Conservation (phyloP, 2,888 invertebrate species). For the Eupithecia tripunctaria region DNA sequence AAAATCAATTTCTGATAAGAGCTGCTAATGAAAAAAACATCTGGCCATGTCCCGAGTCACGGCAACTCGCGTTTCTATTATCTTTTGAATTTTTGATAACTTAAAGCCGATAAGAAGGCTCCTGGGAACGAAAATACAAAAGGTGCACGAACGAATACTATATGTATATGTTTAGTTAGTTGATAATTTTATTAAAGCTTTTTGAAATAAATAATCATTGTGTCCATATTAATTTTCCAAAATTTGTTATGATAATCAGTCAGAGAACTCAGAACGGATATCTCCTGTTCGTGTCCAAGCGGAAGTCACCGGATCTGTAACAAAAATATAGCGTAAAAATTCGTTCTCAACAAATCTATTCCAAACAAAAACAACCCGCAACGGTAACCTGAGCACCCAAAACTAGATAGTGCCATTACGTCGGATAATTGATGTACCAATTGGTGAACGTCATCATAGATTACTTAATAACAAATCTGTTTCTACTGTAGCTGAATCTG, state of each 20-base stretch:
- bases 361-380: not conserved
- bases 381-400: no score
- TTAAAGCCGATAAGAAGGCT: not conserved
- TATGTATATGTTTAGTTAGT: not conserved
- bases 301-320: constrained; percentile 59
- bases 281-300: constrained; percentile 53
- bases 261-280: constrained; percentile 47
- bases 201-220: not conserved
- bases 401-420: not conserved
- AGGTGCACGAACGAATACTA: not conserved
- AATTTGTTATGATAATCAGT: not conserved
- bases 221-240: not conserved
- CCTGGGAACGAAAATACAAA: not conserved
- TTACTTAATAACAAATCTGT: not conserved
- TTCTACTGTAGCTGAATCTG: not conserved
- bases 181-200: not conserved
- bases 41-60: not conserved
- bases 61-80: not conserved
- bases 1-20: not conserved
- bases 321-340: constrained; percentile 17
- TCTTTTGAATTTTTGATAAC: not conserved
- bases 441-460: not conserved
- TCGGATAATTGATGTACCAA: not conserved
- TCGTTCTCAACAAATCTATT: not conserved
- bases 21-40: not conserved